Base-by-base conservation (phyloP, 92 coral and sea anemone species). In the Blastomussa wellsi region DNA sequence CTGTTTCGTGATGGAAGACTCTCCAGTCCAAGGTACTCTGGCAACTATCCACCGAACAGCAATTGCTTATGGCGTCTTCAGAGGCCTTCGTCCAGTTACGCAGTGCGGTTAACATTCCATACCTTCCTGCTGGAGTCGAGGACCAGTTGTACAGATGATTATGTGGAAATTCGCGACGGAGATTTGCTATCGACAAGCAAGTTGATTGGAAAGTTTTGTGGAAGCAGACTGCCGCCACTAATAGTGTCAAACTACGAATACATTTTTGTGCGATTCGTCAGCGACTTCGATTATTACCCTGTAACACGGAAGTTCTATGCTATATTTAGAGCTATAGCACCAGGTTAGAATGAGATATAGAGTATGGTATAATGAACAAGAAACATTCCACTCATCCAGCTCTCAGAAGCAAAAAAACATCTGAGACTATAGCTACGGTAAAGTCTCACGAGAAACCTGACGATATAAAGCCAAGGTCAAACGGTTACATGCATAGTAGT, bases 131-230 rank as follows among this genome's bases (percentile, higher is more conserved):
- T 91, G 39, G 76, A 60, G 55, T 15, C 86, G 2, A 82, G 76
- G 29, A 36, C 79, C 55, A 87, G 72, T 55, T 88, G 91, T 69
- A 41, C 65, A 44, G 82, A 73, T 52, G 95, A 92, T 53, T 92
- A 84, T 41, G 72, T 92, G 48, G 86, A 87, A 42, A 76, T 92
- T 24, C 64, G 89, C 74, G 95, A 92, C 41, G 95, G 95, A 1
- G 71, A 75, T 32, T 24, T 7, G 17, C 32, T 29, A 0, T 59
- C 81, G 14, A 39, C 69, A 3, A 82, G 91, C 53, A 80, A 77
- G 10, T 67, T 90, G 35, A 90, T 92, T 60, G 93, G 95, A 37
- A 80, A 42, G 76, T 92, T 79, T 78, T 90, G 95, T 71, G 91
- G 93, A 42, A 62, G 74, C 2, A 84, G 62, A 20, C 72, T 28